Percentiles rank a stretch among this genome's conserved stretches.
phyloP scores from a whole-genome alignment of 2,888 invertebrate species.

The Xanthia togata region DNA sequence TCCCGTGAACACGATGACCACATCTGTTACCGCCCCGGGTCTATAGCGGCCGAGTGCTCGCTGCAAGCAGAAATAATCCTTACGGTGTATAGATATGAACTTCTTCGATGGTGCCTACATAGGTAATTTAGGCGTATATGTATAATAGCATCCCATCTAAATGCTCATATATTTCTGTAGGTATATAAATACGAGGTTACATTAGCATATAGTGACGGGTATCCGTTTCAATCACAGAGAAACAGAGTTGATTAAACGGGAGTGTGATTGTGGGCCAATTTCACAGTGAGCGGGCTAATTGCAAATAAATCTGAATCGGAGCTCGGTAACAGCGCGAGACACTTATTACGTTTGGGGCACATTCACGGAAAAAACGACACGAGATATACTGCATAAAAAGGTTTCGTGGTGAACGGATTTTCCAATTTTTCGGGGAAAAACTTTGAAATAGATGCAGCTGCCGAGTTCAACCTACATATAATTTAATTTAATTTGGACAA shows the following conservation, averaged over 20 bases:
- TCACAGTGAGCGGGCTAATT: slow-evolving; percentile 72
- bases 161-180: slow-evolving; percentile 4
- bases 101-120: too few species aligned
- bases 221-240: slow-evolving; percentile 67
- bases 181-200: slow-evolving; percentile 18
- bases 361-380: slow-evolving; percentile 24
- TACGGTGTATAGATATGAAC: too few species aligned
- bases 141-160: slow-evolving; percentile 1
- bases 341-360: slow-evolving; percentile 46
- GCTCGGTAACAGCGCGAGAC: slow-evolving; percentile 36
- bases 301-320: slow-evolving; percentile 72
- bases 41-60: too few species aligned
- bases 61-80: too few species aligned
- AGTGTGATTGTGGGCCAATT: slow-evolving; percentile 71
- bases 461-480: background rate
- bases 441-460: background rate
- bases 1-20: too few species aligned
- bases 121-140: background rate
- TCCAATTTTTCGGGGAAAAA: background rate
- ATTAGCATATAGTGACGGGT: slow-evolving; percentile 56
- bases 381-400: slow-evolving; percentile 17
- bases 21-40: too few species aligned
- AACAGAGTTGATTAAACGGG: slow-evolving; percentile 73
- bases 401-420: slow-evolving; percentile 10
- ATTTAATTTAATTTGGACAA: too few species aligned